Conservation (phyloP, 2,797 vertebrate genomes). For the Dendrocincla fuliginosa region DNA sequence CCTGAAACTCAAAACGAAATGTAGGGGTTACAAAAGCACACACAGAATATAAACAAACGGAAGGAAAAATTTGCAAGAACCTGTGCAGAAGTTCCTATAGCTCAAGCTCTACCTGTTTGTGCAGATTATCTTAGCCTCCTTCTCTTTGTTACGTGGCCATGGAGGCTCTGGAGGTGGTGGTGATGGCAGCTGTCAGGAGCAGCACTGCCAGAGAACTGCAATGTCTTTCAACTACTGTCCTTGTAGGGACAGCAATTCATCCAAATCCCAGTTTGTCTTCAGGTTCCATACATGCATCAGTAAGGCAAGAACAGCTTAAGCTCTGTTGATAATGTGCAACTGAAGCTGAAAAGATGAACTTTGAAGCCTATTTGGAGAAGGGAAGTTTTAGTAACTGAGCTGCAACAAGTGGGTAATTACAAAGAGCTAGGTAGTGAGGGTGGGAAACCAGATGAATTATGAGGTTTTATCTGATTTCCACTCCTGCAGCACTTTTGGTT, state of each 20-base stretch:
- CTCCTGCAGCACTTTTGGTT: background rate
- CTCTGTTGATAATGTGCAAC: background rate
- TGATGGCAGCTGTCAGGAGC: background rate
- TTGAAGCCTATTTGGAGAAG: background rate
- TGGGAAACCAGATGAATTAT: background rate
- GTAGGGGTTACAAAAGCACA: background rate
- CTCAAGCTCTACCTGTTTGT: background rate
- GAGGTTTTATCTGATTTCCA: conserved; percentile 33
- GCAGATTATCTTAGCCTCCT: background rate
- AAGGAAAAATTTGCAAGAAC: background rate
- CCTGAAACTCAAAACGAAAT: conserved; percentile 11
- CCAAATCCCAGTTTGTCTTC: background rate
- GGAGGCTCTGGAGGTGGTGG: background rate
- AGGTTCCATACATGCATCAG: background rate
- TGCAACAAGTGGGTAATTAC: background rate
- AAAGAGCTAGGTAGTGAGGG: background rate
- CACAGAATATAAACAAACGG: background rate
- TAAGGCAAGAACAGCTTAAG: background rate
- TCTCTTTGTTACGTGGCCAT: background rate
- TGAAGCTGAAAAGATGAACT: background rate
- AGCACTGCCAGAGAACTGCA: background rate
- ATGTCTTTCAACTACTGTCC: background rate
- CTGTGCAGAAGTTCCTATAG: background rate
- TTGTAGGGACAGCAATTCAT: background rate
- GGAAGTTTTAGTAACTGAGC: background rate